These are phyloP conservation scores for Trimorus sp. DNA, from an alignment of 2,888 invertebrate genomes.

Conservation along the genomic window DNA sequence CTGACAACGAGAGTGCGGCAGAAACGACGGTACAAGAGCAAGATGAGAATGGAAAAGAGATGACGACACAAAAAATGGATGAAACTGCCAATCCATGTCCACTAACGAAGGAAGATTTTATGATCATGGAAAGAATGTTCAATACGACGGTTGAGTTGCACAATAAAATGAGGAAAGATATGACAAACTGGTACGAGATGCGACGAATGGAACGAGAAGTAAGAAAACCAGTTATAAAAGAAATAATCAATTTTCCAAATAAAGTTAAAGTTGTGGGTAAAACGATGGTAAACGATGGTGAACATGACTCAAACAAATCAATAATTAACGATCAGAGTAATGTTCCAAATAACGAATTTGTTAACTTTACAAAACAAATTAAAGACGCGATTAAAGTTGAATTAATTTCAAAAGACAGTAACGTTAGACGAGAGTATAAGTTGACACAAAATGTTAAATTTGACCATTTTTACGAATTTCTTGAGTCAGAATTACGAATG, in stretches of 20 bases:
- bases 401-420: constrained; percentile 23
- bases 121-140: constrained; percentile 1
- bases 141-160: constrained; percentile 28
- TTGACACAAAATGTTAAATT: constrained; percentile 17
- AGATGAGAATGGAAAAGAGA: background rate
- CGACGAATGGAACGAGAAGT: constrained; percentile 32
- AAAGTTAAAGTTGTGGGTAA: background rate
- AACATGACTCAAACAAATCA: background rate
- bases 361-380: constrained; percentile 19
- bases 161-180: constrained; percentile 34
- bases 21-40: background rate
- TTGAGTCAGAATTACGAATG: constrained; percentile 25
- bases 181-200: constrained; percentile 29
- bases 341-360: constrained; percentile 4
- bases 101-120: constrained; percentile 15
- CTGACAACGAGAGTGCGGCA: too few species aligned
- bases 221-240: constrained; percentile 12
- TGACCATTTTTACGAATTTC: constrained; percentile 38
- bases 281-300: background rate
- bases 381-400: constrained; percentile 25
- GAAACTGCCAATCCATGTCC: background rate
- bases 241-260: background rate
- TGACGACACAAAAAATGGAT: background rate
- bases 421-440: constrained; percentile 19
- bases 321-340: background rate